Conservation (phyloP, 2,113 vertebrate genomes). For the Lycaon pictus region DNA sequence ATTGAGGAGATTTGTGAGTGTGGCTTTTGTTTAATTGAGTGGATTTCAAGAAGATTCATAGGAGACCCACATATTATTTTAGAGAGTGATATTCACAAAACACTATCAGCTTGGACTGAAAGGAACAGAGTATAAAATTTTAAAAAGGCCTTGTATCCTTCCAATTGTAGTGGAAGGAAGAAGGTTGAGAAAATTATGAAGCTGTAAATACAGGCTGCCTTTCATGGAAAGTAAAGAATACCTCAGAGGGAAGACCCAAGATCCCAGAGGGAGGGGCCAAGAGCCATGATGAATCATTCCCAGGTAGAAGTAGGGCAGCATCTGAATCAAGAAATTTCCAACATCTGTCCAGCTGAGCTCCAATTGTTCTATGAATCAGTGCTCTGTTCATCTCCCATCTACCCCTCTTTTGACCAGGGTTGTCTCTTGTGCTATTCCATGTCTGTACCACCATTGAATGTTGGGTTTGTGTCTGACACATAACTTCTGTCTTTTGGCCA, state of each 20-base stretch:
- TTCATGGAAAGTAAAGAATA: neutral
- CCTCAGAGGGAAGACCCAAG: neutral
- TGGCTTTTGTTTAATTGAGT: neutral
- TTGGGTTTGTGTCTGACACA: neutral
- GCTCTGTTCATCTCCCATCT: neutral
- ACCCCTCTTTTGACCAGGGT: neutral
- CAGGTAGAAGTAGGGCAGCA: neutral
- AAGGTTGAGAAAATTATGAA: neutral
- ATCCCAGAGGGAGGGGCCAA: neutral
- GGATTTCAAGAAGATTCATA: neutral
- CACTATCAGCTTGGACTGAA: neutral
- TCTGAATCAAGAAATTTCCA: neutral
- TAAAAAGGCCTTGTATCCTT: neutral
- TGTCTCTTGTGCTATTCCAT: neutral
- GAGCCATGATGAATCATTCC: neutral
- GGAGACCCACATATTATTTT: neutral
- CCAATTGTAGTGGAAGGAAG: neutral
- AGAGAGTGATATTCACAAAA: neutral
- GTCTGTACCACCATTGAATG: too few species aligned
- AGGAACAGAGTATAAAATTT: neutral
- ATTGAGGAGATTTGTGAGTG: neutral
- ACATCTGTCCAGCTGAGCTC: neutral
- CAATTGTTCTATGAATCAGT: neutral
- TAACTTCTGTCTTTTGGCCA: neutral
- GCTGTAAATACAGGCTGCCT: neutral